Conservation (phyloP, 2,113 vertebrate species). For the rabbit (Oryctolagus cuniculus) region mOryCun1.1 NC_091432.1:38017501-38018000, state of each 20-base stretch:
- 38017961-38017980: not conserved
- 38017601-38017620: not conserved
- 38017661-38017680: slow-evolving; percentile 7
- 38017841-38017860: not conserved
- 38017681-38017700: not conserved
- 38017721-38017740: not conserved
- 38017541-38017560: slow-evolving; percentile 26
- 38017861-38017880: not conserved
- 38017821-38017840: not conserved
- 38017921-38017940: not conserved
- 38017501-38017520: not conserved
- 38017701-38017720: slow-evolving; percentile 27
- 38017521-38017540: slow-evolving; percentile 19
- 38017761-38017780: not conserved
- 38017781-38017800: not conserved
- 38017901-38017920: not conserved
- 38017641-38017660: not conserved
- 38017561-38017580: slow-evolving; percentile 15
- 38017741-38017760: not conserved
- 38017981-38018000: not conserved
- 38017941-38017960: not conserved
- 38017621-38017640: not conserved
- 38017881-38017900: not conserved
- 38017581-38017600: slow-evolving; percentile 26
- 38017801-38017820: not conserved